These are phyloP conservation scores for Cercopithecus hamlyni DNA, from an alignment of 2,797 vertebrate species.

Conservation along the genomic window DNA sequence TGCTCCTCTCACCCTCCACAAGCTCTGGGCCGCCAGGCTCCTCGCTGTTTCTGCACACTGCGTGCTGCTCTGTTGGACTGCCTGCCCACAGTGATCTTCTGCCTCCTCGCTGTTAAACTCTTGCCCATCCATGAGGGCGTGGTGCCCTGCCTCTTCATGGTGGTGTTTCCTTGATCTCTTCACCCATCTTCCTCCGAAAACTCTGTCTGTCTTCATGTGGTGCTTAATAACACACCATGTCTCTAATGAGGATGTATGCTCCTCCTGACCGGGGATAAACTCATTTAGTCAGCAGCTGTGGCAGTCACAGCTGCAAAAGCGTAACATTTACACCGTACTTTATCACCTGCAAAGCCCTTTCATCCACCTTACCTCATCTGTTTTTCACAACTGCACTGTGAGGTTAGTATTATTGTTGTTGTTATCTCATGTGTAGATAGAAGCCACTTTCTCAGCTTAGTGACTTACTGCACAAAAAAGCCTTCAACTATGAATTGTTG, in stretches of 20 bases:
- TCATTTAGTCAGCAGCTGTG: neutral
- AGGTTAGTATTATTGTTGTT: neutral
- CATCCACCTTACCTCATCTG: neutral
- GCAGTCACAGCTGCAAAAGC: neutral
- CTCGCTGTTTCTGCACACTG: neutral
- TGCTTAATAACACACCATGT: neutral
- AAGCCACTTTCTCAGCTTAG: neutral
- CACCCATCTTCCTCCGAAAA: neutral
- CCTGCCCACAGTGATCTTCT: neutral
- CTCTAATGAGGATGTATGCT: neutral
- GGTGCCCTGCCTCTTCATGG: neutral
- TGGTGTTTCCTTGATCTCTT: neutral
- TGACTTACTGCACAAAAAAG: constrained; percentile 8
- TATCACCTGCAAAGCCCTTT: neutral
- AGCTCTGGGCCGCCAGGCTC: neutral
- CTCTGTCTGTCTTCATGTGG: neutral
- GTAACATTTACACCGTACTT: neutral
- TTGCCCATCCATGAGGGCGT: neutral
- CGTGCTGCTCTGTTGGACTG: neutral
- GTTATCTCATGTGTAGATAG: neutral
- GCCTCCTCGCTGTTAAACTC: neutral
- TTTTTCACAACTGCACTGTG: neutral
- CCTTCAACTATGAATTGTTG: constrained; percentile 35
- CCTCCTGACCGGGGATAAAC: neutral
- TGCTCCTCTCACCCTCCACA: neutral